These are phyloP conservation scores for Macrobrachium rosenbergii DNA, from an alignment of 1,140 invertebrate genomes.

Conservation along the genomic window DNA sequence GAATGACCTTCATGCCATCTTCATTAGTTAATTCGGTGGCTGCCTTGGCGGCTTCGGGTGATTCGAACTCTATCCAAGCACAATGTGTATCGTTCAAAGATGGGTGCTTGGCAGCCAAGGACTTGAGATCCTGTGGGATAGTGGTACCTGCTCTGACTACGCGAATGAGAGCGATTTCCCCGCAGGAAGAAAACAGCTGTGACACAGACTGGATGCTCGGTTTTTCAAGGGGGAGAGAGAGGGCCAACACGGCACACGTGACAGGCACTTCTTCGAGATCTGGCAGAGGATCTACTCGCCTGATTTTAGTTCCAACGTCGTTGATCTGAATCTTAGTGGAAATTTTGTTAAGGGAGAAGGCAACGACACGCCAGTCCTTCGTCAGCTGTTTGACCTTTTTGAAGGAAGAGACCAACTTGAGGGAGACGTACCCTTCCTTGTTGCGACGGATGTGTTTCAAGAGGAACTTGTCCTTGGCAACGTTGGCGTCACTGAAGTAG, in stretches of 20 bases:
- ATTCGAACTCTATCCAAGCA: slow-evolving; percentile 90
- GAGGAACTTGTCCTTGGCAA: slow-evolving; percentile 94
- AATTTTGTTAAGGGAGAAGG: slow-evolving; percentile 80
- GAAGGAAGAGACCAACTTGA: slow-evolving; percentile 94
- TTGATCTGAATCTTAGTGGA: slow-evolving; percentile 91
- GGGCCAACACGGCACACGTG: slow-evolving; percentile 91
- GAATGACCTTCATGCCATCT: slow-evolving; percentile 73
- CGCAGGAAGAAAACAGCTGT: slow-evolving; percentile 87
- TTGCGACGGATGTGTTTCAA: slow-evolving; percentile 94
- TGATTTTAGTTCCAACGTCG: slow-evolving; percentile 90
- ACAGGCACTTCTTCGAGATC: slow-evolving; percentile 89
- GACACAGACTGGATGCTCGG: slow-evolving; percentile 89
- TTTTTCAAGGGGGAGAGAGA: slow-evolving; percentile 85
- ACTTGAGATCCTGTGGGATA: slow-evolving; percentile 88
- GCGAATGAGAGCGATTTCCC: slow-evolving; percentile 88
- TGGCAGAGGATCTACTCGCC: slow-evolving; percentile 86
- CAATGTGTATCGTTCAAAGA: slow-evolving; percentile 80
- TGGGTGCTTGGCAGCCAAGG: slow-evolving; percentile 91
- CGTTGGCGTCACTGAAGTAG: slow-evolving; percentile 95
- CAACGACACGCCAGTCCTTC: slow-evolving; percentile 93
- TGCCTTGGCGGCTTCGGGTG: slow-evolving; percentile 86
- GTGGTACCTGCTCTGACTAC: slow-evolving; percentile 88
- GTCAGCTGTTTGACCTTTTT: slow-evolving; percentile 93
- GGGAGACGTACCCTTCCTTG: slow-evolving; percentile 93
- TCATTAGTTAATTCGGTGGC: slow-evolving; percentile 73